Percentiles rank a stretch among this genome's conserved stretches.
Evolutionary conservation across 1,140 invertebrate genomes (phyloP).

Genomic region (Lineus longissimus): DNA sequence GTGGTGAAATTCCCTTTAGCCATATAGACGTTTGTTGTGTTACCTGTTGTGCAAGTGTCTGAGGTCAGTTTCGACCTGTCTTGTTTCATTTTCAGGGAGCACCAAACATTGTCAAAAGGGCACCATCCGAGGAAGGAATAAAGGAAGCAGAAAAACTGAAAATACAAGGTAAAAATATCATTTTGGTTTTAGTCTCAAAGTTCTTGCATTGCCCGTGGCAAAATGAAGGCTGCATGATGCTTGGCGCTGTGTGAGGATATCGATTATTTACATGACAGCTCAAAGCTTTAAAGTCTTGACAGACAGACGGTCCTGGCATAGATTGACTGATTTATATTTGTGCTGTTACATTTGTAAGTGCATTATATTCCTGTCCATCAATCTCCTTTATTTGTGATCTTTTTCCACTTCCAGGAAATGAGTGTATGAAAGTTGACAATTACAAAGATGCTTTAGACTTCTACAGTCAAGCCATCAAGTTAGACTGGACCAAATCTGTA

Average conservation of each 20-base stretch:
- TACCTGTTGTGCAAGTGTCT: too few relatives aligned
- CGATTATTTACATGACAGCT: too few relatives aligned
- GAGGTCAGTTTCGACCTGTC: slow-evolving; percentile 26
- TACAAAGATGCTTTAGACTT: slow-evolving; percentile 74
- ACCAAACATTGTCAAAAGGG: not conserved
- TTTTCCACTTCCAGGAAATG: slow-evolving; percentile 65
- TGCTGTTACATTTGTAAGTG: too few relatives aligned
- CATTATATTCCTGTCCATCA: not conserved
- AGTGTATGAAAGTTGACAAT: slow-evolving; percentile 75
- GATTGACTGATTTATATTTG: too few relatives aligned
- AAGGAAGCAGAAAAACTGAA: slow-evolving; percentile 43
- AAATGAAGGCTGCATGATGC: too few relatives aligned
- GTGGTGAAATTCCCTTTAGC: too few relatives aligned
- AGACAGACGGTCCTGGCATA: too few relatives aligned
- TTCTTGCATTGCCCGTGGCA: too few relatives aligned
- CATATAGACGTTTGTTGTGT: too few relatives aligned
- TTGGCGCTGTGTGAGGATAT: too few relatives aligned
- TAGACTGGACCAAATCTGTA: slow-evolving; percentile 83
- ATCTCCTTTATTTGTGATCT: slow-evolving; percentile 5
- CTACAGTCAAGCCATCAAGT: slow-evolving; percentile 79
- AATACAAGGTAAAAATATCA: slow-evolving; percentile 49
- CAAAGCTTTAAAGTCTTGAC: too few relatives aligned
- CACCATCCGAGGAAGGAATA: slow-evolving; percentile 38
- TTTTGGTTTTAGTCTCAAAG: too few relatives aligned
- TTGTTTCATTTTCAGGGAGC: not conserved